These are phyloP conservation scores for Osmoderma eremita DNA, from an alignment of 2,888 invertebrate genomes.

Conservation along the genomic window DNA sequence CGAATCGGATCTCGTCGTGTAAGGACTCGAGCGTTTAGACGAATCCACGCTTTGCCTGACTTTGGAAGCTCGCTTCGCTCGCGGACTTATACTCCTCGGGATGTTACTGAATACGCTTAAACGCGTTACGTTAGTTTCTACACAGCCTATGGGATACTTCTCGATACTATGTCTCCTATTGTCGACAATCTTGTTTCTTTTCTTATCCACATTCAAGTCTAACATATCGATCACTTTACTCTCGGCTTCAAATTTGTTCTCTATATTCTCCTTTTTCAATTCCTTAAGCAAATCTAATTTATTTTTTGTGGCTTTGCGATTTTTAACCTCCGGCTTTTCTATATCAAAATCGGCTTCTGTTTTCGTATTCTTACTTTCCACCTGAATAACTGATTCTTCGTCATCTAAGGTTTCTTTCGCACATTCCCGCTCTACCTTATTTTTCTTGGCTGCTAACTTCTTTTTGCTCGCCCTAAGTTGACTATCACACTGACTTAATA, in stretches of 20 bases:
- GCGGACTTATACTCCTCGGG: constrained; percentile 58
- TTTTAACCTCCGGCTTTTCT: constrained; percentile 50
- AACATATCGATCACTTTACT: constrained; percentile 61
- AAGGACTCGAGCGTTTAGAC: constrained; percentile 64
- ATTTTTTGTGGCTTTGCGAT: constrained; percentile 35
- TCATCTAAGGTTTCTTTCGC: constrained; percentile 56
- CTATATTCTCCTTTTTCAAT: constrained; percentile 59
- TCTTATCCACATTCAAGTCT: constrained; percentile 59
- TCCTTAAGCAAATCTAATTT: constrained; percentile 52
- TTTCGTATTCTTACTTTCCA: too few relatives aligned
- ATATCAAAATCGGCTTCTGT: constrained; percentile 54
- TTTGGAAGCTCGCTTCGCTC: constrained; percentile 54
- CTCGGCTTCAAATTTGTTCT: constrained; percentile 56
- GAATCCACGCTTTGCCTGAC: constrained; percentile 55
- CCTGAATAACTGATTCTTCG: too few relatives aligned
- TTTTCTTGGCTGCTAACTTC: constrained; percentile 42
- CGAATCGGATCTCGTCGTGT: constrained; percentile 71
- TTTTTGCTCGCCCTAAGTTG: constrained; percentile 46
- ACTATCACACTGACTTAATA: constrained; percentile 42
- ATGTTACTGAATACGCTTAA: constrained; percentile 53
- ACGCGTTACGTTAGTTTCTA: constrained; percentile 49
- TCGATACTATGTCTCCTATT: constrained; percentile 62
- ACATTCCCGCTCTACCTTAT: constrained; percentile 45
- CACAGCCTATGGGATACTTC: constrained; percentile 57
- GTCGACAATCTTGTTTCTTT: constrained; percentile 52